Base-by-base conservation (phyloP, 2,113 vertebrate species). In the Eulemur rufifrons region DNA sequence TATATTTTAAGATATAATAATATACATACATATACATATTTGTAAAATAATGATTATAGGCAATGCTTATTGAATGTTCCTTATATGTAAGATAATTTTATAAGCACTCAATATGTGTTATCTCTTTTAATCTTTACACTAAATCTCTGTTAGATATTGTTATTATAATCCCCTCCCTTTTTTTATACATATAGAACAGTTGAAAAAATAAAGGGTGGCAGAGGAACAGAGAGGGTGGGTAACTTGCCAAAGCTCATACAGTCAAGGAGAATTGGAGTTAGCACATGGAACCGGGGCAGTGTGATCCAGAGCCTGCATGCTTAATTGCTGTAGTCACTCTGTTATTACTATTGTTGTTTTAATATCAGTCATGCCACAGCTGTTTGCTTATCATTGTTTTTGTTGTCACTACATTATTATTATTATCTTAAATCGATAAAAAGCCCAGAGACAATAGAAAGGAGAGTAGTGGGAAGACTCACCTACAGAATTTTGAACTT, bases 261-360 rank as follows among this genome's bases (percentile, higher is more conserved):
- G 77, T 78, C 14, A 88, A 21, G 34, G 3, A 34, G 10, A 13
- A 4, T 6, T 66, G 17, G 32, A 34, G 34, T 15, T 25, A 82
- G 2, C 0, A 14, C 14, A 23, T 0, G 54, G 8, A 56, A 37
- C 5, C 14, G 27, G 32, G 42, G 15, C 2, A 12, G 6, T 34
- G 7, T 9, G 21, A 29, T 6, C 29, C 20, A 14, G 50, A 29
- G 8, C 59, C 6, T 15, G 3, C 2, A 0, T 9, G 11, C 1
- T 68, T n/a, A 20, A 14, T 64, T 63, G 15, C 25, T 47, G 7
- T 0, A 10, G 27, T n/a, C 4, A 2, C 20, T 88, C 59, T 34
- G n/a, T 45, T 54, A 14, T 61, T 32, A 25, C 13, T 63, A 29
- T 17, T 54, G 8, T 59, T 91, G 10, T 71, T 91, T 96, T 25